These are phyloP conservation scores for Eilema griseolum DNA, from an alignment of 2,888 invertebrate genomes.

Conservation along the genomic window DNA sequence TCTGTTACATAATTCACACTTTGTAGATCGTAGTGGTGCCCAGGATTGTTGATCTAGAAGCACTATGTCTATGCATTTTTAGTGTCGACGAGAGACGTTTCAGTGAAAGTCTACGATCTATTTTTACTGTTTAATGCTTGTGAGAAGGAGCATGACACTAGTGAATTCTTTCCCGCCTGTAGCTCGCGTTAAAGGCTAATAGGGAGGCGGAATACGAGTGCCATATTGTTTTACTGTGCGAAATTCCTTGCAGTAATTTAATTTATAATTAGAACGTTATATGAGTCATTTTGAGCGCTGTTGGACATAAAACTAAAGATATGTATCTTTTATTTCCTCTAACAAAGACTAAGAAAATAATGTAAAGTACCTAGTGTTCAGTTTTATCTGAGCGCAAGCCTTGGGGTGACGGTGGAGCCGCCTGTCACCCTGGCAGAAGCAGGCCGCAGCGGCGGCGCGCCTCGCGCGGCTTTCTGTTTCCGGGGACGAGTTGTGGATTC, in stretches of 20 bases:
- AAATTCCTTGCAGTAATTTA: slow-evolving; percentile 18
- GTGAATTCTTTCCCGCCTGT: slow-evolving; percentile 11
- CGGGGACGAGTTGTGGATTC: too few relatives aligned
- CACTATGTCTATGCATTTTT: slow-evolving; percentile 30
- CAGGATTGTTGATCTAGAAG: not conserved
- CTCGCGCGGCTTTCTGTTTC: too few relatives aligned
- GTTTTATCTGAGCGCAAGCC: too few relatives aligned
- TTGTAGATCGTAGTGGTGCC: not conserved
- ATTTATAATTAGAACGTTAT: slow-evolving; percentile 18
- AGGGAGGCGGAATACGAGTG: slow-evolving; percentile 21
- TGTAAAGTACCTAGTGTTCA: not conserved
- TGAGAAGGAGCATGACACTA: slow-evolving; percentile 18
- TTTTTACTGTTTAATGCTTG: slow-evolving; percentile 31
- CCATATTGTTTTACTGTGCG: slow-evolving; percentile 22
- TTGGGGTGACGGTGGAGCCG: too few relatives aligned
- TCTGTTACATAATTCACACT: not conserved
- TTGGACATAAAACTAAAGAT: not conserved
- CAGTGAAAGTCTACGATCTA: slow-evolving; percentile 29
- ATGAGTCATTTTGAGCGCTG: slow-evolving; percentile 2
- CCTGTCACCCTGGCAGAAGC: too few relatives aligned
- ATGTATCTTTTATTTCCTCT: not conserved
- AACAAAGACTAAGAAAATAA: not conserved
- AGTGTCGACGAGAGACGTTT: slow-evolving; percentile 26
- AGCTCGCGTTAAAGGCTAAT: slow-evolving; percentile 21
- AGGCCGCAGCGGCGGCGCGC: too few relatives aligned